Evolutionary conservation across 1,140 invertebrate genomes (phyloP).

Genomic region (Neoseiulus cucumeris): DNA sequence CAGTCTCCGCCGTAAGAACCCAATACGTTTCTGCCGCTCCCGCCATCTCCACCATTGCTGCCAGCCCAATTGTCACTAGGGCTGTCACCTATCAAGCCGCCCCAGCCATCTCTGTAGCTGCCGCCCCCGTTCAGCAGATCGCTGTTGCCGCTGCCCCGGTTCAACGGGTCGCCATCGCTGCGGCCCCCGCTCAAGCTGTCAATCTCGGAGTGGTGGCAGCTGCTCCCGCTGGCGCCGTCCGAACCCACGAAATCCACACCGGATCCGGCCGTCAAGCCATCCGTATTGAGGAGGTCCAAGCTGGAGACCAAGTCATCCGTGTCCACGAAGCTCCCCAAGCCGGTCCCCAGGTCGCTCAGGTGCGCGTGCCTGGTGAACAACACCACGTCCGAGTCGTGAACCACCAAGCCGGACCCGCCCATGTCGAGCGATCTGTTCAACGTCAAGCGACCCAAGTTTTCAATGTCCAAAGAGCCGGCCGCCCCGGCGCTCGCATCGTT

Average conservation of each 20-base stretch:
- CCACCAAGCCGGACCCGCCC: neutral
- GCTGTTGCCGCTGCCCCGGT: neutral
- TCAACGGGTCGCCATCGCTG: neutral
- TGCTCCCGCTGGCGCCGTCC: neutral
- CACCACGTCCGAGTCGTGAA: neutral
- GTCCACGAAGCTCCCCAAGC: neutral
- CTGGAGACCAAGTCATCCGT: neutral
- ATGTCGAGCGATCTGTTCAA: neutral
- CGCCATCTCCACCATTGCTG: neutral
- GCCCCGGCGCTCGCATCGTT: neutral
- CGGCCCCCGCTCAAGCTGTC: neutral
- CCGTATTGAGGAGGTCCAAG: neutral
- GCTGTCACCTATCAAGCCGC: neutral
- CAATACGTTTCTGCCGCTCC: neutral
- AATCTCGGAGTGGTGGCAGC: neutral
- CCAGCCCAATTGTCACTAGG: neutral
- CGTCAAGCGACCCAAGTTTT: neutral
- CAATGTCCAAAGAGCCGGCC: neutral
- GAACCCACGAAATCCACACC: neutral
- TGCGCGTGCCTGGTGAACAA: neutral
- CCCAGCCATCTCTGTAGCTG: neutral
- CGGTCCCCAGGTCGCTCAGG: neutral
- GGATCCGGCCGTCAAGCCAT: conserved; percentile 3
- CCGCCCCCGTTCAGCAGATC: neutral
- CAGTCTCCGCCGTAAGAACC: neutral